phyloP scores from a whole-genome alignment of 2,113 vertebrate genomes.

The Malurus melanocephalus region DNA sequence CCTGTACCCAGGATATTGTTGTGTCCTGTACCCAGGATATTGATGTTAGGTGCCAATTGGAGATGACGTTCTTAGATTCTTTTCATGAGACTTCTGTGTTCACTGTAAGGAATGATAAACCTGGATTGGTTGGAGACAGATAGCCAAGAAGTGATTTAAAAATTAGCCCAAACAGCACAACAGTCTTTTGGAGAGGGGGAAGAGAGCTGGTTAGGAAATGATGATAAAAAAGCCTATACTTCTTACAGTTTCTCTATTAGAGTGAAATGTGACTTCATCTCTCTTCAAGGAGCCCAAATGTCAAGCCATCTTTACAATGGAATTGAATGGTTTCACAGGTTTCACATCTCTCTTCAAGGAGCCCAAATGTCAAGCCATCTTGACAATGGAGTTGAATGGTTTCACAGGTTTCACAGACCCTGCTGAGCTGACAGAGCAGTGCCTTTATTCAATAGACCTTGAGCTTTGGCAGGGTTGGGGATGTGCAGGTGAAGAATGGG shows the following conservation, averaged over 20 bases:
- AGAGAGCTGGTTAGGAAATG: not conserved
- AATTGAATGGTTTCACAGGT: too few relatives aligned
- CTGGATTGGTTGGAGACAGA: not conserved
- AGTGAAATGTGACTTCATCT: not conserved
- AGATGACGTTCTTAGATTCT: not conserved
- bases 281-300: too few relatives aligned
- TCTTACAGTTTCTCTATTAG: not conserved
- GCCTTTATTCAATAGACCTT: not conserved
- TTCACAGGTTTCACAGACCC: not conserved
- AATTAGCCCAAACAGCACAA: not conserved
- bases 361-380: not conserved
- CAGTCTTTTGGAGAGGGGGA: not conserved
- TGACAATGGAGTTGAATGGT: not conserved
- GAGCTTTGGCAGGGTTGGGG: not conserved
- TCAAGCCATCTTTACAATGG: too few relatives aligned
- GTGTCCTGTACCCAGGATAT: too few relatives aligned
- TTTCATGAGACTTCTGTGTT: accelerated
- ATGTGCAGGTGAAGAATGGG: not conserved
- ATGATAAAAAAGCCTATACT: not conserved
- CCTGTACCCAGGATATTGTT: not conserved
- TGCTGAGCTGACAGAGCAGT: not conserved
- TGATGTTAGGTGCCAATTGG: not conserved
- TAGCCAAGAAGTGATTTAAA: not conserved
- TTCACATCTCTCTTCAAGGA: too few relatives aligned
- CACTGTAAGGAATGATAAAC: not conserved